Conservation (phyloP, 2,113 vertebrate genomes). For the Vidua chalybeata region DNA sequence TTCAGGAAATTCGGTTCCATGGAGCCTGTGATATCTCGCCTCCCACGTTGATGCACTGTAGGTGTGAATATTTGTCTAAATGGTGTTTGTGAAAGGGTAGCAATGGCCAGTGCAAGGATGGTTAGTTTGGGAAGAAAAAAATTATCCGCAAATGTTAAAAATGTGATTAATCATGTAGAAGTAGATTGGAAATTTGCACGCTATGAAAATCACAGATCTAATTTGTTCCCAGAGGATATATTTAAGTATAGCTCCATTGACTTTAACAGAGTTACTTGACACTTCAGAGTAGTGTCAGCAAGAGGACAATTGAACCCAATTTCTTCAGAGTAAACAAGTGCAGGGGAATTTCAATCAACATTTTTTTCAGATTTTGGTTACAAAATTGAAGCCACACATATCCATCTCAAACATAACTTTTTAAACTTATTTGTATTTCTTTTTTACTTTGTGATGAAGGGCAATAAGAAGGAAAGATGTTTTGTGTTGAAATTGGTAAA, state of each 20-base stretch:
- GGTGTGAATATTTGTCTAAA: not conserved
- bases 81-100: not conserved
- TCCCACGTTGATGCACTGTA: not conserved
- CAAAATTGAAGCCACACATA: not conserved
- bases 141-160: not conserved
- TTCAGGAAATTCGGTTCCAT: not conserved
- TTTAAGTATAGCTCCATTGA: slow-evolving; percentile 13
- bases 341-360: not conserved
- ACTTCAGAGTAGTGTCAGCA: not conserved
- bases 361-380: not conserved
- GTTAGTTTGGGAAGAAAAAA: not conserved
- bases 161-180: slow-evolving; percentile 10
- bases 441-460: not conserved
- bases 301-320: slow-evolving; percentile 2
- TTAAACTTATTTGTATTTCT: not conserved
- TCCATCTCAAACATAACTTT: not conserved
- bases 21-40: not conserved
- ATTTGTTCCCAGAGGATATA: slow-evolving; percentile 16
- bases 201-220: not conserved
- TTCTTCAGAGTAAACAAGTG: slow-evolving; percentile 17
- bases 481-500: not conserved
- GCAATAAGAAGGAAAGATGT: not conserved
- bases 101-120: not conserved
- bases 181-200: not conserved
- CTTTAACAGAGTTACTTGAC: slow-evolving; percentile 32